Evolutionary conservation across 2,888 invertebrate species (phyloP).

Genomic region (Sturmia bella): DNA sequence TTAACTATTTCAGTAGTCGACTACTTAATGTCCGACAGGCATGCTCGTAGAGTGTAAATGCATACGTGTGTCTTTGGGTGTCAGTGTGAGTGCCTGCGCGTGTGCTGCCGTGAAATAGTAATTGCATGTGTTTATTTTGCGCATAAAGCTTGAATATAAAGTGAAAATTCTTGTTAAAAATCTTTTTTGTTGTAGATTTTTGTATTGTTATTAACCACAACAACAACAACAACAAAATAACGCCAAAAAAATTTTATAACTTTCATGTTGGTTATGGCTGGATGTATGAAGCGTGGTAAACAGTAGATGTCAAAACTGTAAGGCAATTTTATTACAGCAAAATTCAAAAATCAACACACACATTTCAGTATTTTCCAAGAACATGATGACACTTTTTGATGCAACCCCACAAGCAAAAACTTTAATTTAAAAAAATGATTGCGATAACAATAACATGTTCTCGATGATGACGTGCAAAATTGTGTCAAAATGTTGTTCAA

Average conservation of each 20-base stretch:
- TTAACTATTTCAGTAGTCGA: no score
- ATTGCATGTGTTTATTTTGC: slow-evolving; percentile 46
- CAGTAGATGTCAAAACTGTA: slow-evolving; percentile 5
- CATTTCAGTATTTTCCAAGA: no score
- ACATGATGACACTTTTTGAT: no score
- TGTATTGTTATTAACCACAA: slow-evolving; percentile 37
- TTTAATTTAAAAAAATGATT: no score
- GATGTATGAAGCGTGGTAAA: slow-evolving; percentile 29
- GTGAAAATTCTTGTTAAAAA: slow-evolving; percentile 70
- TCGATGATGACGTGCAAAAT: no score
- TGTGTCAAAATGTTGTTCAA: no score
- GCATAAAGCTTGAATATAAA: slow-evolving; percentile 68
- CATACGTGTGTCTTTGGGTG: not conserved
- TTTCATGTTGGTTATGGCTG: slow-evolving; percentile 54
- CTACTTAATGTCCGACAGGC: no score
- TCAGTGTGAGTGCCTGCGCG: not conserved
- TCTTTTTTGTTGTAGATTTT: slow-evolving; percentile 41
- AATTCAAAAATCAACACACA: no score
- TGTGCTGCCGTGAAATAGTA: slow-evolving; percentile 2
- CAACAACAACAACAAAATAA: slow-evolving; percentile 48
- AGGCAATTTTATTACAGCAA: not conserved
- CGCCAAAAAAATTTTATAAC: slow-evolving; percentile 55
- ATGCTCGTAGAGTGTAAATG: not conserved
- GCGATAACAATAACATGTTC: no score
- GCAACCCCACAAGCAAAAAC: no score